These are phyloP conservation scores for Cylindroiulus punctatus DNA, from an alignment of 2,888 invertebrate genomes.

Conservation along the genomic window DNA sequence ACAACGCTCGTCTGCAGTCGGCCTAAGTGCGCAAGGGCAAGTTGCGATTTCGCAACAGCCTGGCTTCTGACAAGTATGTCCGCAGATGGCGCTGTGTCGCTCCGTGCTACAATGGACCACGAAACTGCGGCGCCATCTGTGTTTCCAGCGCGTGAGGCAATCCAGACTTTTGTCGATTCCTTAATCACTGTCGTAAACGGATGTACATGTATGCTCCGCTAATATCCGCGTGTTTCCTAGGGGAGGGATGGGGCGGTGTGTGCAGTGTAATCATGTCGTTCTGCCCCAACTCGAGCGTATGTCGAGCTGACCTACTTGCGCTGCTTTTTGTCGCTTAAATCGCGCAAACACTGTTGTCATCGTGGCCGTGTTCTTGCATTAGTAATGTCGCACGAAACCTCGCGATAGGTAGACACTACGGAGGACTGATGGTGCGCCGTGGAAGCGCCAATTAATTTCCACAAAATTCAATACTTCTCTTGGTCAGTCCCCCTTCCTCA, in stretches of 20 bases:
- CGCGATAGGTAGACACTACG: background rate
- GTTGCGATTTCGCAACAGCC: too few relatives aligned
- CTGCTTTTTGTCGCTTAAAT: background rate
- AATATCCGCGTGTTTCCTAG: background rate
- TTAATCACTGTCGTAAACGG: slow-evolving; percentile 5
- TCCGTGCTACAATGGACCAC: too few relatives aligned
- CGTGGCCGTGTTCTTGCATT: background rate
- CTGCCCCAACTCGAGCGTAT: background rate
- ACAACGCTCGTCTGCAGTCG: too few relatives aligned
- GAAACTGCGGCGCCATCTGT: background rate
- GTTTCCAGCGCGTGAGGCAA: background rate
- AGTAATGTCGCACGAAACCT: too few relatives aligned
- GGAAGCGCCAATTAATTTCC: background rate
- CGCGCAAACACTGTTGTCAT: background rate
- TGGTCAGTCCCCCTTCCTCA: background rate
- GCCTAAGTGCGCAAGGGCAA: too few relatives aligned
- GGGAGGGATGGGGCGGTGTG: background rate
- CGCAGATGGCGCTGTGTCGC: background rate
- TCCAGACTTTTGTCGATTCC: background rate
- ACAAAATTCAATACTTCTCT: background rate
- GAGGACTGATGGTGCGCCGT: background rate
- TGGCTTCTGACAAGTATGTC: background rate
- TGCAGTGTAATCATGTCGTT: background rate
- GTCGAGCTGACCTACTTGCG: slow-evolving; percentile 1
- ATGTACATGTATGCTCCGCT: background rate